phyloP scores from a whole-genome alignment of 1,140 invertebrate species.

The Drosophila gunungcola region DNA sequence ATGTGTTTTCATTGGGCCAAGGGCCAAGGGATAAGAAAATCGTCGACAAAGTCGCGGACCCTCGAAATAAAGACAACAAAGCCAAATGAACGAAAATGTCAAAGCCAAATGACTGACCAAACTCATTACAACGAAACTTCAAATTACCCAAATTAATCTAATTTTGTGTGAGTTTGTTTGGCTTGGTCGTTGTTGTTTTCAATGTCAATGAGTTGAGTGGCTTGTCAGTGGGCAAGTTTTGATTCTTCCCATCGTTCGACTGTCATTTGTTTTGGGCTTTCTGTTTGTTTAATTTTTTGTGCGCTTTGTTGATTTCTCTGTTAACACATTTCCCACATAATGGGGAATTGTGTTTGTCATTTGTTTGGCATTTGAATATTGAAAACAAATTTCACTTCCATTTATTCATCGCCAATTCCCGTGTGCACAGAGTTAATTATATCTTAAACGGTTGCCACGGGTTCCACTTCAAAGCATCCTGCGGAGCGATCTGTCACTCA shows the following conservation, averaged over 20 bases:
- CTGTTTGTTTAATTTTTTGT: slow-evolving; percentile 11
- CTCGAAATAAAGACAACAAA: slow-evolving; percentile 74
- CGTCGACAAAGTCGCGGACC: slow-evolving; percentile 32
- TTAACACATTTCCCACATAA: slow-evolving; percentile 75
- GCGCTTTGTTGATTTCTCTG: slow-evolving; percentile 30
- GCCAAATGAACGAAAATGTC: slow-evolving; percentile 56
- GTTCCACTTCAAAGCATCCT: slow-evolving; percentile 42
- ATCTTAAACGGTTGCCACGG: slow-evolving; percentile 50
- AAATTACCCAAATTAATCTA: slow-evolving; percentile 81
- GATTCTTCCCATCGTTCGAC: slow-evolving; percentile 52
- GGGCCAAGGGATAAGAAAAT: slow-evolving; percentile 16
- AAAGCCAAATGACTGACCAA: slow-evolving; percentile 78
- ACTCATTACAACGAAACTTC: slow-evolving; percentile 81
- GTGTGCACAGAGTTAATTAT: slow-evolving; percentile 35
- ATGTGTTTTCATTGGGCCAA: slow-evolving; percentile 3
- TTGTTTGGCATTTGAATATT: slow-evolving; percentile 43
- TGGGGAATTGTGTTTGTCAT: slow-evolving; percentile 70
- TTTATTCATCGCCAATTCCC: slow-evolving; percentile 16
- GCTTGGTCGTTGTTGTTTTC: slow-evolving; percentile 34
- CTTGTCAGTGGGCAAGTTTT: slow-evolving; percentile 46
- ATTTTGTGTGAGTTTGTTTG: slow-evolving; percentile 62
- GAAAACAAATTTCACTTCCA: slow-evolving; percentile 17
- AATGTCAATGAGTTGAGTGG: slow-evolving; percentile 76
- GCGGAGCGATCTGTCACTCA: slow-evolving; percentile 43
- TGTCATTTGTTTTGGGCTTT: slow-evolving; percentile 41